Percentiles rank a stretch among this genome's conserved stretches.
phyloP scores from a whole-genome alignment of 37 sponge, comb jelly and placozoan genomes.

The Spongia lamella region DNA sequence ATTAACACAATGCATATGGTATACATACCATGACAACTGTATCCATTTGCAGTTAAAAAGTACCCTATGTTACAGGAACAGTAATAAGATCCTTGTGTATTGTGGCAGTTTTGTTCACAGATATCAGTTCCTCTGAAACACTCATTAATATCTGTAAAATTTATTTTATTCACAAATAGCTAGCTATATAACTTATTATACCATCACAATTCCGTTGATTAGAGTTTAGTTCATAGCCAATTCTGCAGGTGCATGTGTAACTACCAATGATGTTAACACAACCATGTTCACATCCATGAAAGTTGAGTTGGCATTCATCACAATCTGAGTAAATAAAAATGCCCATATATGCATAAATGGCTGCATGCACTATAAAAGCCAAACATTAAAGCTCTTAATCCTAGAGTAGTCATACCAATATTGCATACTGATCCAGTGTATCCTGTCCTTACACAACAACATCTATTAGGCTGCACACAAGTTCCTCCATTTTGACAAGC shows the following conservation, averaged over 20 bases:
- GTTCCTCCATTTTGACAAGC: no score
- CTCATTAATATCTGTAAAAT: slow-evolving; percentile 11
- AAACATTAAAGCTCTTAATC: no score
- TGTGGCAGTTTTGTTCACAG: slow-evolving; percentile 7
- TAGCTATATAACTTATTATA: no score
- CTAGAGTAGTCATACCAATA: no score
- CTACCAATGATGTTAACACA: slow-evolving; percentile 1
- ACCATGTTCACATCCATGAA: slow-evolving; percentile 10
- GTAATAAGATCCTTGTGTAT: slow-evolving; percentile 13
- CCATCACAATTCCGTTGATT: background rate
- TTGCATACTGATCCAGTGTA: no score
- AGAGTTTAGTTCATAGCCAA: slow-evolving; percentile 10
- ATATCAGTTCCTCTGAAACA: background rate
- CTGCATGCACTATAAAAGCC: no score
- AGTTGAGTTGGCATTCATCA: slow-evolving; percentile 12
- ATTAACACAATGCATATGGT: no score
- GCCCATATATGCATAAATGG: no score
- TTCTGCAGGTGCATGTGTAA: slow-evolving; percentile 15
- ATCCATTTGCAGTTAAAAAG: slow-evolving; percentile 6
- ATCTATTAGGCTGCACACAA: no score
- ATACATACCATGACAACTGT: background rate
- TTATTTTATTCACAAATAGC: no score
- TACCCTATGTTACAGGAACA: slow-evolving; percentile 10
- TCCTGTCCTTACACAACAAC: no score
- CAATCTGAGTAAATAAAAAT: background rate